phyloP scores from a whole-genome alignment of 1,140 invertebrate genomes.

The fruit fly (Drosophila melanogaster) region DNA sequence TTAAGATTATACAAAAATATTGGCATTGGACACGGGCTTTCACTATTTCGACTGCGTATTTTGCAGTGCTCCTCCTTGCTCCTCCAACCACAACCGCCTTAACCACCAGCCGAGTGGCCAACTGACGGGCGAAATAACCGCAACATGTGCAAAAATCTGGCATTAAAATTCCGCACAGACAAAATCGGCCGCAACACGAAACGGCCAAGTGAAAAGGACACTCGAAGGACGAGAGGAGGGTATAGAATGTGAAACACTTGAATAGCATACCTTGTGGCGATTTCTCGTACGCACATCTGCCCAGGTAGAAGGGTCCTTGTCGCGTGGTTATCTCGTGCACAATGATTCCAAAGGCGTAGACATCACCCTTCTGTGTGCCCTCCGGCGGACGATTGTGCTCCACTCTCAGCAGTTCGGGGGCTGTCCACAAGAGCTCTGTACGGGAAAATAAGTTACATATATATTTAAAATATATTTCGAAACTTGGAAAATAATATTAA shows the following conservation, averaged over 20 bases:
- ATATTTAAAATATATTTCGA: too few species aligned
- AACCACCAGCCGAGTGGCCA: constrained; percentile 1
- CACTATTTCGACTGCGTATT: too few species aligned
- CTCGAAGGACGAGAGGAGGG: not conserved
- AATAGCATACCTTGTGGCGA: constrained; percentile 89
- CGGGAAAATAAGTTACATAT: constrained; percentile 4
- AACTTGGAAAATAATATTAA: too few species aligned
- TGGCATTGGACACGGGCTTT: too few species aligned
- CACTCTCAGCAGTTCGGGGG: constrained; percentile 94
- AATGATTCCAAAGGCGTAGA: constrained; percentile 98
- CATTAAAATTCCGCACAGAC: constrained; percentile 47
- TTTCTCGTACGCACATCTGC: constrained; percentile 86
- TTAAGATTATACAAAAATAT: too few species aligned
- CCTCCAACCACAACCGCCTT: not conserved
- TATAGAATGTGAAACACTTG: constrained; percentile 4
- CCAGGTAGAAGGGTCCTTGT: constrained; percentile 94
- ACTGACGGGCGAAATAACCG: constrained; percentile 22
- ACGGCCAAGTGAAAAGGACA: not conserved
- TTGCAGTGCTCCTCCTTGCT: too few species aligned
- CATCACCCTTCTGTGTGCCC: constrained; percentile 95
- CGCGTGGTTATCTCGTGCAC: constrained; percentile 95
- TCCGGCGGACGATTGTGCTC: constrained; percentile 87
- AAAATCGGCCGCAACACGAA: constrained; percentile 37
- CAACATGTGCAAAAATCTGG: constrained; percentile 48
- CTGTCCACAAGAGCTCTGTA: constrained; percentile 94